Conservation (phyloP, 1,140 invertebrate genomes). For the Helicoverpa zea region DNA sequence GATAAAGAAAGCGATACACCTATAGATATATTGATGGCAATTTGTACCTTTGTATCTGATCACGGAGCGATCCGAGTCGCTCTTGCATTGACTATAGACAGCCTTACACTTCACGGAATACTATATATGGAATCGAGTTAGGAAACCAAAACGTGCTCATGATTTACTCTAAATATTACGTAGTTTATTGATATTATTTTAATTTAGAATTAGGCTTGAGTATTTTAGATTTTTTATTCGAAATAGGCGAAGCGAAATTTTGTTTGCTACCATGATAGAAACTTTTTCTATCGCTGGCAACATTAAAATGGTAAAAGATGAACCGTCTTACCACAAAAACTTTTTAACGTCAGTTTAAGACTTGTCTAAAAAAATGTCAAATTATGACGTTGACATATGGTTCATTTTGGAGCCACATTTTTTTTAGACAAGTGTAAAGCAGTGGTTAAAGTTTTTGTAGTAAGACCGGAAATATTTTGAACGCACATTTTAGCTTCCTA, state of each 20-base stretch:
- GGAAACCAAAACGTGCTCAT: neutral
- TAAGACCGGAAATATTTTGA: too few relatives aligned
- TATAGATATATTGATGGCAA: conserved; percentile 71
- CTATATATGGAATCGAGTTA: neutral
- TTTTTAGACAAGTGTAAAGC: too few relatives aligned
- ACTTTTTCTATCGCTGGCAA: conserved; percentile 5
- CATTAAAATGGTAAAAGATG: conserved; percentile 1
- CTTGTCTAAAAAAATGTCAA: too few relatives aligned
- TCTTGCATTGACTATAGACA: conserved; percentile 16
- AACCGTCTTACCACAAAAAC: too few relatives aligned
- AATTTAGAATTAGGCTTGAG: neutral
- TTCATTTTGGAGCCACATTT: too few relatives aligned
- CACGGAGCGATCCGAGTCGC: conserved; percentile 40
- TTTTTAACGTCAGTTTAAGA: too few relatives aligned
- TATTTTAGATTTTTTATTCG: neutral
- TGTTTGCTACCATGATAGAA: neutral
- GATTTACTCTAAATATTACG: neutral
- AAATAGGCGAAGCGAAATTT: neutral
- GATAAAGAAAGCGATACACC: conserved; percentile 58
- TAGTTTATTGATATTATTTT: neutral
- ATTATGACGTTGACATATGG: too few relatives aligned
- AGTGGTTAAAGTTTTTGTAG: too few relatives aligned
- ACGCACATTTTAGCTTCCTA: neutral
- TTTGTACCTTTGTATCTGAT: conserved; percentile 73
- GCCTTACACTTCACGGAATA: conserved; percentile 9